Evolutionary conservation across 2,888 invertebrate species (phyloP), one percentile per base, ranked within the genome.

Genomic region (Poecilus cupreus): DNA sequence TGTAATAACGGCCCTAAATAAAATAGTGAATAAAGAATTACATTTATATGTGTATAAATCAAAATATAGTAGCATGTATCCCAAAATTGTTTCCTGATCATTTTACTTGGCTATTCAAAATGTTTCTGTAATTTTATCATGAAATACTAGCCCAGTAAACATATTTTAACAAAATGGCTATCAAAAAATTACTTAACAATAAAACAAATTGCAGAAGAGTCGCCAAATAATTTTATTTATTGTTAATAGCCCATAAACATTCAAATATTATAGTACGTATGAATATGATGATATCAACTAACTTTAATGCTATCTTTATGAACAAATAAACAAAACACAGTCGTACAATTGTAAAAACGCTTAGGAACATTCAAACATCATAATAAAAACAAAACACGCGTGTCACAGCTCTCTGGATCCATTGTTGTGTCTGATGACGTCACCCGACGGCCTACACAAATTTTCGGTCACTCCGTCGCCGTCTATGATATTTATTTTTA

Each of bases 401-500:
- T 57, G 80, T 79, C 70, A 39, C 51, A 70, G 70, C 76, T 20
- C 76, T 54, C 51, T 76, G 22, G 37, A 43, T 32, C 57, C 57
- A 72, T 80, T 80, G 72, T 80, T 80, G 72, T 80, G 80, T 80
- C 80, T 80, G 80, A 72, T 80, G 80, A 80, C 80, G 80, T 80
- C 80, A 80, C 16, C 78, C 80, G 80, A 24, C 80, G 80, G 80
- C 70, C 80, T 80, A 80, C 80, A 70, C 70, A 80, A 72, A 72
- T 72, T 80, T 80, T 72, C 54, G 80, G 37, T 32, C 54, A 72
- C 11, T 13, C 32, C 37, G 64, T 64, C 43, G 64, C 68, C 24
- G 68, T 32, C 70, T 70, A 70, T 80, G 80, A 80, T 68, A 80
- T 80, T 80, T 80, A 80, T 80, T 80, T 80, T 80, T 80, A 80